phyloP scores from a whole-genome alignment of 2,113 vertebrate genomes.

The Numida meleagris region DNA sequence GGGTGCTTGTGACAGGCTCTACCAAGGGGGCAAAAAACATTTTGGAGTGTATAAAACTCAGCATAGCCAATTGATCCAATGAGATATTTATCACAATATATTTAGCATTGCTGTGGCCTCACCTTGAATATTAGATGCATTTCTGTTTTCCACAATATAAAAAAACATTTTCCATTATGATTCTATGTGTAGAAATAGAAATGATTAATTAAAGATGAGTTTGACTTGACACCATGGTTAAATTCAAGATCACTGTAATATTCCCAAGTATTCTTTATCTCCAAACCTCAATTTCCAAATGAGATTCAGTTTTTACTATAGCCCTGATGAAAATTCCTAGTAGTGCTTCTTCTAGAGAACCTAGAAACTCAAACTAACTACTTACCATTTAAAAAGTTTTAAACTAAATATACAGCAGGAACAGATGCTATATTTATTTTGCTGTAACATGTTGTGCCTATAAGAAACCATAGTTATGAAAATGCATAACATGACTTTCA shows the following conservation, averaged over 20 bases:
- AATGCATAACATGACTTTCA: conserved; percentile 24
- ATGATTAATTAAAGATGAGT: background rate
- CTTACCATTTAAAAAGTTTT: background rate
- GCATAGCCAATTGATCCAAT: background rate
- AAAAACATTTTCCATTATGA: background rate
- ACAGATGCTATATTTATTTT: conserved; percentile 43
- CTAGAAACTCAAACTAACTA: conserved; percentile 18
- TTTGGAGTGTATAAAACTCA: background rate
- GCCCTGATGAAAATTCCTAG: background rate
- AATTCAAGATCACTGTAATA: background rate
- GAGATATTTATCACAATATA: background rate
- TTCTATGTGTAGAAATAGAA: background rate
- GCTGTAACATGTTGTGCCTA: background rate
- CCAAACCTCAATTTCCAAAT: background rate
- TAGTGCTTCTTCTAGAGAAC: background rate
- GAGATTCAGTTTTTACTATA: background rate
- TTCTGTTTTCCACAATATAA: background rate
- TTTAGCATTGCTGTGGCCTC: background rate
- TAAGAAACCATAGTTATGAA: conserved; percentile 24
- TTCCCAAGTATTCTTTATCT: background rate
- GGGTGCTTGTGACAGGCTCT: background rate
- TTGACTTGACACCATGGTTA: background rate
- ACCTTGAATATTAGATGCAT: background rate
- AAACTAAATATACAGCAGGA: background rate
- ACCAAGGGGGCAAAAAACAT: background rate